phyloP scores from a whole-genome alignment of 2,797 vertebrate species.

The Gobionotothen gibberifrons region DNA sequence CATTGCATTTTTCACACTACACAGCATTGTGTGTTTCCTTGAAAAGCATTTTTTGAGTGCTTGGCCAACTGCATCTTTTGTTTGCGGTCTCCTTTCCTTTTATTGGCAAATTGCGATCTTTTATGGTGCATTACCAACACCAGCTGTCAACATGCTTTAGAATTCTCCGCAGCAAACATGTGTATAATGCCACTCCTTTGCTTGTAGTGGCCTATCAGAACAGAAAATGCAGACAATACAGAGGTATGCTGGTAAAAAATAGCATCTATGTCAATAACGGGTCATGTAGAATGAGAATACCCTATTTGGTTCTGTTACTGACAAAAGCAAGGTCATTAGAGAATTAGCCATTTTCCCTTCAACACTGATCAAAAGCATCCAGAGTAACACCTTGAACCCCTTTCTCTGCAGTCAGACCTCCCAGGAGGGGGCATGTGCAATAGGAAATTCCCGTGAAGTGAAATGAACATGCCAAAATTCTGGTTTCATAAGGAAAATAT shows the following conservation, averaged over 20 bases:
- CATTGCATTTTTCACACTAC: neutral
- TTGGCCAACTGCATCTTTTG: conserved; percentile 23
- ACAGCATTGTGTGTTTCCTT: neutral
- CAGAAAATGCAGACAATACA: conserved; percentile 8
- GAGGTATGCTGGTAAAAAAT: neutral
- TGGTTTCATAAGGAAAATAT: conserved; percentile 56
- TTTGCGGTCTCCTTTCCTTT: conserved; percentile 7
- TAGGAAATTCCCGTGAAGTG: conserved; percentile 47
- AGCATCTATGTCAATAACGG: neutral
- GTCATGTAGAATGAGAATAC: neutral
- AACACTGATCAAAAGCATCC: conserved; percentile 25
- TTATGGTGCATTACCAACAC: conserved; percentile 21
- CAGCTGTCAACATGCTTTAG: conserved; percentile 30
- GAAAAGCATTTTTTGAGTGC: conserved; percentile 25
- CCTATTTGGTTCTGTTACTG: neutral
- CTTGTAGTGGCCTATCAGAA: neutral
- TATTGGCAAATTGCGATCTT: conserved; percentile 22
- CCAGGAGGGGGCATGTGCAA: conserved; percentile 27
- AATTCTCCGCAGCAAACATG: conserved; percentile 12
- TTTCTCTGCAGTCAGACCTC: conserved; percentile 40
- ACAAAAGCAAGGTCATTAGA: neutral
- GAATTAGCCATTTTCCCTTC: neutral
- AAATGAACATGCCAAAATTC: conserved; percentile 47
- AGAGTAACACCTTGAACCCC: conserved; percentile 54
- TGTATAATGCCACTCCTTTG: conserved; percentile 7